Base-by-base conservation (phyloP, 2,797 vertebrate genomes). In the Myotis myotis region DNA sequence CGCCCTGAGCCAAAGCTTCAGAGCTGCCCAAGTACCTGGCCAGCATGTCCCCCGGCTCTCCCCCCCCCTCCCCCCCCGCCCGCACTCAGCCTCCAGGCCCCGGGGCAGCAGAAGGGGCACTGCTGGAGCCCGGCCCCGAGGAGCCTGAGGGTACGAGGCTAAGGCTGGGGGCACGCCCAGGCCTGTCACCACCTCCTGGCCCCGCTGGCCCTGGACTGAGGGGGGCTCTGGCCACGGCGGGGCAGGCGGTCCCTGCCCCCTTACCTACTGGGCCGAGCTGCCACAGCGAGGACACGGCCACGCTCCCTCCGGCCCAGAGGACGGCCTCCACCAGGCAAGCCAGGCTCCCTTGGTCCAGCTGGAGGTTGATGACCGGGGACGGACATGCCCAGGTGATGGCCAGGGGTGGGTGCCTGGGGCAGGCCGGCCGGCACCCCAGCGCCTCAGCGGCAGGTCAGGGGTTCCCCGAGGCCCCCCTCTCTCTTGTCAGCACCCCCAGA, bases 221-320 rank as follows among this genome's bases (percentile, higher is more conserved):
- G 0, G 0, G 44, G 12, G 15, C 33, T 80, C 64, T 9, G 38
- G 23, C 38, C 62, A 3, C 51, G 38, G 47, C 44, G 38, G 38
- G 74, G 19, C 33, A 13, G 70, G 57, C 22, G 2, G 25, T 62
- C 44, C 25, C 62, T 30, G 82, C 74, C 75, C 60, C 85, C 92
- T 76, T 57, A 99, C 99, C 99, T 96, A 99, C 97, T 71, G 98
- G 98, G 62, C 99, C 98, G 0, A 99, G 98, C 95, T 98, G 99
- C 99, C 99, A 99, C 55, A 96, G 97, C 0, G 98, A 98, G 28
- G 98, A 98, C 4, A 98, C 97, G 4, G 98, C 97, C 23, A 99
- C 98, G 38, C 98, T 99, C 87, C 98, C 98, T 30, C 98, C 98
- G 23, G 99, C 98, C 99, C 99, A 99, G 97, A 99, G 99, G 95